These are phyloP conservation scores for Lathamus discolor DNA, from an alignment of 2,113 vertebrate species.

Conservation along the genomic window DNA sequence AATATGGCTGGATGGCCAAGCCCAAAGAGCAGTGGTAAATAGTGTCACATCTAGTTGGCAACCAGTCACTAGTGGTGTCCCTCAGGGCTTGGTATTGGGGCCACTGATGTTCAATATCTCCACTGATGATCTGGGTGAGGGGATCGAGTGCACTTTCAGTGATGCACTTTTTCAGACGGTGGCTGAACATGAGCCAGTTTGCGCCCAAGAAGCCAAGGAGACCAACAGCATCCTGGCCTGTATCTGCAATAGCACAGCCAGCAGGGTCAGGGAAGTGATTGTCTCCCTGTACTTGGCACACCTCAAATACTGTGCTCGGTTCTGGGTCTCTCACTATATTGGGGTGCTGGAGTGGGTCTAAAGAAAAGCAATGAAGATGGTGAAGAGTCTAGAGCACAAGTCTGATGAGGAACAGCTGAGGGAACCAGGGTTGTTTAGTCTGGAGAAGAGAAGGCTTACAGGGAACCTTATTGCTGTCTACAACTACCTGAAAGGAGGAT, in stretches of 20 bases:
- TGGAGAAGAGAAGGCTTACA: neutral
- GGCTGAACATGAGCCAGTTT: neutral
- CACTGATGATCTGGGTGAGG: neutral
- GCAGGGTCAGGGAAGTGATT: neutral
- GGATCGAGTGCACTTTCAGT: neutral
- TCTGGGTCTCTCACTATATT: neutral
- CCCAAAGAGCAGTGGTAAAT: neutral
- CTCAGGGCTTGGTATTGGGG: neutral
- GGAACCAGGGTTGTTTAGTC: neutral
- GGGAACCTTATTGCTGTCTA: neutral
- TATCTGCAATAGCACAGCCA: neutral
- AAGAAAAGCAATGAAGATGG: neutral
- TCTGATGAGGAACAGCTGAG: neutral
- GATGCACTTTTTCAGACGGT: neutral
- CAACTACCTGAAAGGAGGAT: neutral
- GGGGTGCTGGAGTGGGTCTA: neutral
- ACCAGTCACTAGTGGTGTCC: neutral
- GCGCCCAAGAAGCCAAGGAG: neutral
- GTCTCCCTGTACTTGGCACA: neutral
- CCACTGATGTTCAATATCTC: neutral
- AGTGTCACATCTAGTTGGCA: neutral
- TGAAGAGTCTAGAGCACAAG: neutral
- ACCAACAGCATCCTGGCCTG: neutral
- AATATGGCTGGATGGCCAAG: neutral
- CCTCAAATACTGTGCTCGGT: accelerated